These are phyloP conservation scores for Sinopyrophorus schimmeli DNA, from an alignment of 2,888 invertebrate genomes.

Conservation along the genomic window DNA sequence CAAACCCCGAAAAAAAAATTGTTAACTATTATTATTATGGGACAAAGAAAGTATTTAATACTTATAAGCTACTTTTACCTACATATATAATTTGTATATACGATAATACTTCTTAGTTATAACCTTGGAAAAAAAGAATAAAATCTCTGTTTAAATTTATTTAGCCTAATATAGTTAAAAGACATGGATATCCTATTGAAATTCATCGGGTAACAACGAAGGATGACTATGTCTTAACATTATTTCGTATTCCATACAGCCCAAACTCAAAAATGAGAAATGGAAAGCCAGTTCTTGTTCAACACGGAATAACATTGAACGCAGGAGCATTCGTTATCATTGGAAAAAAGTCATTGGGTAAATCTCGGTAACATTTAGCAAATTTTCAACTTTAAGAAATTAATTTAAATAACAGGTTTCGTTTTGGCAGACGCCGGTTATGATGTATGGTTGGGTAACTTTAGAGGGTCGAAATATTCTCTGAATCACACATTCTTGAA, in stretches of 20 bases:
- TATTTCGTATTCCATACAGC: conserved; percentile 45
- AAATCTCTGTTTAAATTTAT: too few relatives aligned
- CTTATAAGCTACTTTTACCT: not conserved
- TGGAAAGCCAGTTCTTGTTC: conserved; percentile 46
- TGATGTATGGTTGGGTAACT: conserved; percentile 34
- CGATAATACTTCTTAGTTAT: too few relatives aligned
- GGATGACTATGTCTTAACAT: conserved; percentile 45
- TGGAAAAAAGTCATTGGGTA: conserved; percentile 34
- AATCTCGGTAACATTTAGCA: not conserved
- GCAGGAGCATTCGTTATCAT: conserved; percentile 44
- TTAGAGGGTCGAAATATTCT: conserved; percentile 12
- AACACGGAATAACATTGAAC: conserved; percentile 47
- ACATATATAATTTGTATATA: too few relatives aligned
- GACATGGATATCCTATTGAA: conserved; percentile 44
- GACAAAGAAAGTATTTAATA: not conserved
- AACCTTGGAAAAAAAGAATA: too few relatives aligned
- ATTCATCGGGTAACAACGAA: conserved; percentile 45
- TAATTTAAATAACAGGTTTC: conserved; percentile 5
- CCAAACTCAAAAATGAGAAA: conserved; percentile 14
- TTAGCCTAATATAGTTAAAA: conserved; percentile 48
- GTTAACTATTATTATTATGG: too few relatives aligned
- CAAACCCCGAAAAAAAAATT: too few relatives aligned
- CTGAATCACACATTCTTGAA: conserved; percentile 5
- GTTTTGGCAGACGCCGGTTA: conserved; percentile 23
- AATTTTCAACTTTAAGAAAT: not conserved